These are phyloP conservation scores for Sarcophaga variegata DNA, from an alignment of 2,888 invertebrate species.

Conservation along the genomic window DNA sequence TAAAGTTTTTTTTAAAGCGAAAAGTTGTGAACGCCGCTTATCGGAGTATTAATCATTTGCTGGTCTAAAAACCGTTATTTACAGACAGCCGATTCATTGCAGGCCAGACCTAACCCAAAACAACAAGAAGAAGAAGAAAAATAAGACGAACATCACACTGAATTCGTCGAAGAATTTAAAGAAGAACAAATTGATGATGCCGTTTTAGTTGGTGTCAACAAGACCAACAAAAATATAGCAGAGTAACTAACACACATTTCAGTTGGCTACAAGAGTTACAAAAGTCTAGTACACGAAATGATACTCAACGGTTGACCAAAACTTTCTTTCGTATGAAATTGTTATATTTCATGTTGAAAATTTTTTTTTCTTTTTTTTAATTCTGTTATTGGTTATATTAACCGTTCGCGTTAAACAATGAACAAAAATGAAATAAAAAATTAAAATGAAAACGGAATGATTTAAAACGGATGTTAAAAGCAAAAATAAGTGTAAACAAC, in stretches of 20 bases:
- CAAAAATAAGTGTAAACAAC: conserved; percentile 24
- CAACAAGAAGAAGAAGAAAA: conserved; percentile 19
- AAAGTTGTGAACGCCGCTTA: conserved; percentile 22
- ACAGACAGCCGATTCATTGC: not conserved
- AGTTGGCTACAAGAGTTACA: conserved; percentile 57
- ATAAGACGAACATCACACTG: not conserved
- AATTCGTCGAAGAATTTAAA: conserved; percentile 6
- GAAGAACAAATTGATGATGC: conserved; percentile 10
- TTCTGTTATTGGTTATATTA: not conserved
- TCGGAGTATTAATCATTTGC: conserved; percentile 30
- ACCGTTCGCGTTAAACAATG: not conserved
- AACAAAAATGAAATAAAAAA: not conserved
- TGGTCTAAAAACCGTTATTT: not conserved
- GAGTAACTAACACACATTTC: conserved; percentile 60
- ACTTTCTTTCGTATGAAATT: conserved; percentile 33
- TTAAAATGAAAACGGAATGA: conserved; percentile 5
- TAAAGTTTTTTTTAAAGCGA: conserved; percentile 18
- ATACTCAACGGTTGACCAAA: conserved; percentile 39
- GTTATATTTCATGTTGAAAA: not conserved
- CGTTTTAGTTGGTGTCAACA: conserved; percentile 48
- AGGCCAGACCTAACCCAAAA: conserved; percentile 47
- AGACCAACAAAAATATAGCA: conserved; percentile 43
- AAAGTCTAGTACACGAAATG: conserved; percentile 36
- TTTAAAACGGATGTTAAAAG: conserved; percentile 51
- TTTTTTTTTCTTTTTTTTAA: not conserved